Conservation (phyloP, 2,888 invertebrate genomes). For the Eulithis prunata region DNA sequence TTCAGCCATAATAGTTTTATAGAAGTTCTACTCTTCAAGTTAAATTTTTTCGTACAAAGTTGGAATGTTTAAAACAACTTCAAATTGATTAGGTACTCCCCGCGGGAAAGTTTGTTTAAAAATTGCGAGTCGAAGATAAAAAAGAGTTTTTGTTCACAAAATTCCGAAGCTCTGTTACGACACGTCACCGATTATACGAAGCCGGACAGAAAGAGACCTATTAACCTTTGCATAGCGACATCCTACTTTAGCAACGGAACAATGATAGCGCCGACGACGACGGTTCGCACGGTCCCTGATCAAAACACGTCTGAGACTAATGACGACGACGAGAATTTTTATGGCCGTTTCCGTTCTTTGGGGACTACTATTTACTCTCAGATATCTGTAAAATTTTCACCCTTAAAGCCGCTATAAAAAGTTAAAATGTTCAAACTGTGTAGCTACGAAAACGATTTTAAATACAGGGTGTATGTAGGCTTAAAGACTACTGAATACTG, state of each 20-base stretch:
- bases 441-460: slow-evolving; percentile 54
- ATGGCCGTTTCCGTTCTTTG: slow-evolving; percentile 70
- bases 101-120: slow-evolving; percentile 58
- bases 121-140: slow-evolving; percentile 64
- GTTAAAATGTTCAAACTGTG: slow-evolving; percentile 62
- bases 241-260: slow-evolving; percentile 49
- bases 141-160: slow-evolving; percentile 53
- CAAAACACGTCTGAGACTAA: slow-evolving; percentile 82
- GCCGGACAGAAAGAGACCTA: slow-evolving; percentile 42
- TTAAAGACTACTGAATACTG: no score
- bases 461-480: slow-evolving; percentile 35
- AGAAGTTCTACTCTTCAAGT: no score
- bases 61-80: slow-evolving; percentile 48
- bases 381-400: slow-evolving; percentile 70
- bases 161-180: slow-evolving; percentile 49
- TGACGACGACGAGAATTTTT: slow-evolving; percentile 77
- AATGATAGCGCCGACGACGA: slow-evolving; percentile 50
- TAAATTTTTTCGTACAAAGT: neutral
- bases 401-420: slow-evolving; percentile 66
- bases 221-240: slow-evolving; percentile 40
- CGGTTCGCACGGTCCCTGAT: slow-evolving; percentile 61
- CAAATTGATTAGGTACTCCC: slow-evolving; percentile 54
- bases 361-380: slow-evolving; percentile 72
- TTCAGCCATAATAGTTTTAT: neutral
- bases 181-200: slow-evolving; percentile 53